A percentile compares a stretch with the other conserved stretches of the same genome.
Evolutionary conservation across 2,113 vertebrate genomes (phyloP).

Genomic region (Prochilodus magdalenae): DNA sequence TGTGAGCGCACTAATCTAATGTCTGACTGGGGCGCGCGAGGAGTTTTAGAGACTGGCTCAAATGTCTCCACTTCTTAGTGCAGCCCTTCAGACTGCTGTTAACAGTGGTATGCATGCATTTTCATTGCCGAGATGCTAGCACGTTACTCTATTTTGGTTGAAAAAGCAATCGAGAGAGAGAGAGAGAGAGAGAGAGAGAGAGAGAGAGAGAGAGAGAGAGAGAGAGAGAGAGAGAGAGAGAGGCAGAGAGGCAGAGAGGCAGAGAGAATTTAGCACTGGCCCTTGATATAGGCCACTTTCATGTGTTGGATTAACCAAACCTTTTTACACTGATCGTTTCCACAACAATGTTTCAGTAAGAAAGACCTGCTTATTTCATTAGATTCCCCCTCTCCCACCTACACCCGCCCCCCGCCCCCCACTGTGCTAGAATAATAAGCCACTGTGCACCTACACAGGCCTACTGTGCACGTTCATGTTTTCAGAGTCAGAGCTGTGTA

Average conservation of each 20-base stretch:
- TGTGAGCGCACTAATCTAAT: background rate
- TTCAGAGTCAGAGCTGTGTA: constrained; percentile 48
- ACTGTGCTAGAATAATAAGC: constrained; percentile 31
- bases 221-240: background rate
- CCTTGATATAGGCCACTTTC: background rate
- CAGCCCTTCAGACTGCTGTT: no score
- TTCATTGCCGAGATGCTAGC: background rate
- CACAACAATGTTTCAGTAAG: constrained; percentile 37
- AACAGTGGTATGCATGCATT: background rate
- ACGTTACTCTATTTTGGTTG: background rate
- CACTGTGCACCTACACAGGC: constrained; percentile 46
- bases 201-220: background rate
- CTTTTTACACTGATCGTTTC: constrained; percentile 15
- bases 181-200: background rate
- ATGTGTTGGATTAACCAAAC: constrained; percentile 14
- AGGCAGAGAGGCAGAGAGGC: background rate
- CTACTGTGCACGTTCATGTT: constrained; percentile 45
- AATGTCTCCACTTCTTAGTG: background rate
- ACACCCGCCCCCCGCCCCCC: background rate
- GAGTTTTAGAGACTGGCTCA: background rate
- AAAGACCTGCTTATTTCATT: constrained; percentile 18
- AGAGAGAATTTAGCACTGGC: background rate
- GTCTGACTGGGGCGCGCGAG: background rate
- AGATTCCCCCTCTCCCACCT: background rate
- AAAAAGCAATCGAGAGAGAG: background rate